Conservation (phyloP, 2,888 invertebrate species). For the Leptopilina myrica region DNA sequence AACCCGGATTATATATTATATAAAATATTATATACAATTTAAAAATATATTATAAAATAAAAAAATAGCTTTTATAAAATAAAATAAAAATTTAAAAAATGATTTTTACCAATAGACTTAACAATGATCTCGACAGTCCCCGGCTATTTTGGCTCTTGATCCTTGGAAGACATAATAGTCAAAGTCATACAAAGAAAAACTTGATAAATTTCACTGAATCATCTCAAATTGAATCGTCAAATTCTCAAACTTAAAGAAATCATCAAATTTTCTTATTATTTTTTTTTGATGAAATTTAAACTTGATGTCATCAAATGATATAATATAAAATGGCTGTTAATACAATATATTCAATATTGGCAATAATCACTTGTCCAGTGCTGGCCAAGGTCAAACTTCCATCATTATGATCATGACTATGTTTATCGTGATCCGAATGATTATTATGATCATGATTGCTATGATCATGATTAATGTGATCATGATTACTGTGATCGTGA, state of each 20-base stretch:
- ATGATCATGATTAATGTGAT: conserved; percentile 49
- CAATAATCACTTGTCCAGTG: conserved; percentile 64
- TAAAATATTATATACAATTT: no score
- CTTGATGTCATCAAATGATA: conserved; percentile 59
- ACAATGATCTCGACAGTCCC: background rate
- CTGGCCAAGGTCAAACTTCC: conserved; percentile 55
- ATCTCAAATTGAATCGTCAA: conserved; percentile 29
- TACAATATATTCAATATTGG: conserved; percentile 67
- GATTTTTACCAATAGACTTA: background rate
- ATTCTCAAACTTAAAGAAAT: conserved; percentile 24
- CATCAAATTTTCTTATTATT: conserved; percentile 35
- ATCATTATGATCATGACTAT: conserved; percentile 45
- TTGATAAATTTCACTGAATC: conserved; percentile 27
- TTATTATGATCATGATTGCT: conserved; percentile 46
- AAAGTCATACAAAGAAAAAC: conserved; percentile 8
- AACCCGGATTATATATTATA: no score
- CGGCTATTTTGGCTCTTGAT: background rate
- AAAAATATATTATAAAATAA: no score
- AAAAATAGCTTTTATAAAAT: no score
- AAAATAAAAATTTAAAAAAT: background rate
- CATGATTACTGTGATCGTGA: conserved; percentile 50
- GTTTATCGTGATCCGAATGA: conserved; percentile 19
- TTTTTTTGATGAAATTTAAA: conserved; percentile 38
- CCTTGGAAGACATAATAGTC: conserved; percentile 12
- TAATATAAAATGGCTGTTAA: conserved; percentile 67